Conservation (phyloP, 2,113 vertebrate genomes). For the Nothoprocta pentlandii region DNA sequence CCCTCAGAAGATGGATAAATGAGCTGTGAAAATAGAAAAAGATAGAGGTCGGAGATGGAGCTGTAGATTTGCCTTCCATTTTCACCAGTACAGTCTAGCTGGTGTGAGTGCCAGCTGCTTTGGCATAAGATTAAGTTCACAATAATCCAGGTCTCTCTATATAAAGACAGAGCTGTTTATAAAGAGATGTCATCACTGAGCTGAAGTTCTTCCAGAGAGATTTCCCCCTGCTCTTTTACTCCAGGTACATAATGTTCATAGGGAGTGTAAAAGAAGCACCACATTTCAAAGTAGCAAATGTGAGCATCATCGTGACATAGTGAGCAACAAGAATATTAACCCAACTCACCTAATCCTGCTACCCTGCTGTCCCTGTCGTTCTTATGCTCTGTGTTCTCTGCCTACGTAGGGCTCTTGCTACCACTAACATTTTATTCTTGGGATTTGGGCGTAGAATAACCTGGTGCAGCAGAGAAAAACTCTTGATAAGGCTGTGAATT, state of each 20-base stretch:
- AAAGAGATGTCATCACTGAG: background rate
- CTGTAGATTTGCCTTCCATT: background rate
- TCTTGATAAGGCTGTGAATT: slow-evolving; percentile 55
- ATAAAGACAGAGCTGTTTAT: background rate
- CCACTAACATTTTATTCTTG: slow-evolving; percentile 39
- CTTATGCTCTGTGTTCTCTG: background rate
- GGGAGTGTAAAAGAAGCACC: background rate
- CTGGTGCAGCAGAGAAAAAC: slow-evolving; percentile 35
- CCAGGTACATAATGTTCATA: slow-evolving; percentile 20
- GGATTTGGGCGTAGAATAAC: slow-evolving; percentile 38
- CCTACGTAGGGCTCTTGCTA: slow-evolving; percentile 18
- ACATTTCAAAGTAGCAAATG: background rate
- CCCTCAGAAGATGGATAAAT: background rate
- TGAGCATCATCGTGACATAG: background rate
- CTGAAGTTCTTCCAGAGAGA: background rate
- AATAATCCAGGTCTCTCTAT: background rate
- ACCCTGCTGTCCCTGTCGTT: background rate
- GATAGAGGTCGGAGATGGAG: background rate
- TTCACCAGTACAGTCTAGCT: background rate
- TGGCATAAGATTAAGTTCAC: background rate
- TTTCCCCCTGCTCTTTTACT: background rate
- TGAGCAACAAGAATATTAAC: slow-evolving; percentile 10
- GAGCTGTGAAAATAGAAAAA: background rate
- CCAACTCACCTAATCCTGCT: slow-evolving; percentile 8
- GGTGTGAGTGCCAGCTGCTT: background rate